phyloP scores from a whole-genome alignment of 2,888 invertebrate species.

The Drosophila greeni region DNA sequence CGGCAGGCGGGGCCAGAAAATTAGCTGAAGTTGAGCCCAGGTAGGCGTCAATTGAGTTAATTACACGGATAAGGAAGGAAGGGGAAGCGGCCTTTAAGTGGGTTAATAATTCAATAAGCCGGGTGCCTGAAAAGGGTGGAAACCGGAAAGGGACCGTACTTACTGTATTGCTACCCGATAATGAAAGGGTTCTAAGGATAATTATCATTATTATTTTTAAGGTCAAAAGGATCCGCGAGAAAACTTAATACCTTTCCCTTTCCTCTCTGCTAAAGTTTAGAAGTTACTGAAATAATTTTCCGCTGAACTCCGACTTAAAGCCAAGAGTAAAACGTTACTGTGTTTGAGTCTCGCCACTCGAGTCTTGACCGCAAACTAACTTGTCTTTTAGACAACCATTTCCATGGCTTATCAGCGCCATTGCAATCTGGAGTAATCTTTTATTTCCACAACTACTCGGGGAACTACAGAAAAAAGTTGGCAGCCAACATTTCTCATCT shows the following conservation, averaged over 20 bases:
- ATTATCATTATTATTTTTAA: constrained; percentile 14
- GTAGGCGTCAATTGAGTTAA: constrained; percentile 44
- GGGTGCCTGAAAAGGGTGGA: constrained; percentile 1
- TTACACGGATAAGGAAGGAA: constrained; percentile 29
- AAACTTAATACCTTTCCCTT: neutral
- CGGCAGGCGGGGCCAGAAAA: neutral
- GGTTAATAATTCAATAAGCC: constrained; percentile 40
- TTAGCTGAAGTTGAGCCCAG: constrained; percentile 19
- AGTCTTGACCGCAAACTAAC: constrained; percentile 38
- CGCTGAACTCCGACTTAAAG: constrained; percentile 1
- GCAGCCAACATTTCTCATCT: constrained; percentile 31
- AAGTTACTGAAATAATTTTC: constrained; percentile 7
- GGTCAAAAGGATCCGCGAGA: neutral
- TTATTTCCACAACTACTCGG: constrained; percentile 34
- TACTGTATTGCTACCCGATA: constrained; percentile 8
- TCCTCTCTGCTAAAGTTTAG: neutral
- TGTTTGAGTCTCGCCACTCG: neutral
- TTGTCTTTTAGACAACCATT: constrained; percentile 34
- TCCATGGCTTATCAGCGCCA: constrained; percentile 36
- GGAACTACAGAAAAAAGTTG: constrained; percentile 37
- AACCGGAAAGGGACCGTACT: constrained; percentile 16
- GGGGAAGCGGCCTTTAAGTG: constrained; percentile 24
- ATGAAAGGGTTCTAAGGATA: constrained; percentile 15
- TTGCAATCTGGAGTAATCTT: constrained; percentile 31
- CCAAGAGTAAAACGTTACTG: constrained; percentile 18